Conservation (phyloP, 2,113 vertebrate genomes). For the Corythornis vintsioides region DNA sequence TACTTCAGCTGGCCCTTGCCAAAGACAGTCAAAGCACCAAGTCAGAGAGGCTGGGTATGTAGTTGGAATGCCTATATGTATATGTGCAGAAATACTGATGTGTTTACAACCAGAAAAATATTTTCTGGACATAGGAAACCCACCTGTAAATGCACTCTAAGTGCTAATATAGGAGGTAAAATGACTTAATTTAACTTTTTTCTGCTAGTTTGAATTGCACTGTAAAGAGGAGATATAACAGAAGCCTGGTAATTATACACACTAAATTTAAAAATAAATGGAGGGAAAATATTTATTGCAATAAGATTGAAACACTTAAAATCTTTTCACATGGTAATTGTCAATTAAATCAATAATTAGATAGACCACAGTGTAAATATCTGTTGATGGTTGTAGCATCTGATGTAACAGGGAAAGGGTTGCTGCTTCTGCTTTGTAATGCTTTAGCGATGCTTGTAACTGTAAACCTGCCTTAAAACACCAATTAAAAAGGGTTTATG, state of each 20-base stretch:
- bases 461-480: too few relatives aligned
- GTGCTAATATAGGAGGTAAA: background rate
- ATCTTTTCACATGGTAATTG: background rate
- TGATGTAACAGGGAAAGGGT: too few relatives aligned
- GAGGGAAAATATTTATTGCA: constrained; percentile 47
- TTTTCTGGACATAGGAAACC: background rate
- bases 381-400: too few relatives aligned
- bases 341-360: too few relatives aligned
- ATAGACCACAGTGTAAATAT: too few relatives aligned
- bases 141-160: background rate
- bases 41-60: background rate
- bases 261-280: constrained; percentile 1
- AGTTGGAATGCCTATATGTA: background rate
- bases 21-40: background rate
- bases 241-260: constrained; percentile 30
- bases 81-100: background rate
- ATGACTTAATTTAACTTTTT: background rate
- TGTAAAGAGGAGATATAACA: constrained; percentile 26
- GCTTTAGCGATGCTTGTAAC: too few relatives aligned
- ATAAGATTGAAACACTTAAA: constrained; percentile 33
- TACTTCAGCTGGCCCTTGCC: background rate
- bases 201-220: background rate
- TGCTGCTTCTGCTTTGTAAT: too few relatives aligned
- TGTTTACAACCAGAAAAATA: background rate
- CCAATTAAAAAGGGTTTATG: too few relatives aligned